Conservation (phyloP, 1,140 invertebrate species). For the Pogonognathellus flavescens region DNA sequence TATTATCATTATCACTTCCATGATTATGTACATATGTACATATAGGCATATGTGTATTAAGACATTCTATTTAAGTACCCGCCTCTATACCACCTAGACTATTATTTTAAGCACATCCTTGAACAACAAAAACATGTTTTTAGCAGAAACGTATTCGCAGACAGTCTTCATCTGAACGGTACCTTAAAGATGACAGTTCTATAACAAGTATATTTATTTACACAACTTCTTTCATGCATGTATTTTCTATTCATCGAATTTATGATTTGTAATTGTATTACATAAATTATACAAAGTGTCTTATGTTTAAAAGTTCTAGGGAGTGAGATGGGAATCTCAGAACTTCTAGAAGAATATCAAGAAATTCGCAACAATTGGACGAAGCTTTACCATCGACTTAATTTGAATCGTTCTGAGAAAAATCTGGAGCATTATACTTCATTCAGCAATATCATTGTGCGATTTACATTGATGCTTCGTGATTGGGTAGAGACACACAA, state of each 20-base stretch:
- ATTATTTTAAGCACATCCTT: no score
- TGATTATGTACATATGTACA: not conserved
- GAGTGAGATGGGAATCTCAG: slow-evolving; percentile 61
- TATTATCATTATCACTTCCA: not conserved
- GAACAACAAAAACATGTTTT: no score
- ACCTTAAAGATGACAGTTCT: slow-evolving; percentile 35
- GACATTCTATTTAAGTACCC: no score
- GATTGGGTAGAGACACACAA: slow-evolving; percentile 50
- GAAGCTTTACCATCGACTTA: not conserved
- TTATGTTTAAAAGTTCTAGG: slow-evolving; percentile 53
- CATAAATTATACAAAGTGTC: no score
- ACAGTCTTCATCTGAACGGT: slow-evolving; percentile 3
- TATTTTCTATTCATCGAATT: no score
- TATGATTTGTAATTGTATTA: no score
- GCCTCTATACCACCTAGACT: no score
- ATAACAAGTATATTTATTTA: no score
- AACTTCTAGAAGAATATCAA: slow-evolving; percentile 54
- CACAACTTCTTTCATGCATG: no score
- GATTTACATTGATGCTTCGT: slow-evolving; percentile 49
- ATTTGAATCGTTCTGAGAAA: slow-evolving; percentile 3
- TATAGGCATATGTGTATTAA: not conserved
- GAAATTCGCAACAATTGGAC: not conserved
- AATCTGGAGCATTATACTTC: slow-evolving; percentile 10
- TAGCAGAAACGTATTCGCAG: not conserved
- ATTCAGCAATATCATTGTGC: slow-evolving; percentile 48